Percentiles rank a stretch among this genome's conserved stretches.
These are phyloP conservation scores for Glyptemys insculpta DNA, from an alignment of 2,797 vertebrate species.

Conservation along the genomic window DNA sequence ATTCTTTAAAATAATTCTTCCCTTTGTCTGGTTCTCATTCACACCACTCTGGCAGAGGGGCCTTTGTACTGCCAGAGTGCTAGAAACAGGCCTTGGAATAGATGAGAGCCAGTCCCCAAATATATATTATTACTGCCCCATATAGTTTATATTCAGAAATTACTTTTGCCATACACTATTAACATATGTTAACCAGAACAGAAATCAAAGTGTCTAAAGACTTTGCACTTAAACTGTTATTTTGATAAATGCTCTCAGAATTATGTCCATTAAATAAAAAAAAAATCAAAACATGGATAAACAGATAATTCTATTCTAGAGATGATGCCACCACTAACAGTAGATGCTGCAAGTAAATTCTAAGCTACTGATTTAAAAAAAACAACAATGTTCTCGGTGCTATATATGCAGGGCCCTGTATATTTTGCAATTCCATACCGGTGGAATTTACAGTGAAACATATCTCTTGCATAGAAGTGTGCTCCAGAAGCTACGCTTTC, in stretches of 20 bases:
- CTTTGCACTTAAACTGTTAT: background rate
- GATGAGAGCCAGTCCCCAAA: background rate
- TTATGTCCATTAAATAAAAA: background rate
- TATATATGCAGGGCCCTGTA: background rate
- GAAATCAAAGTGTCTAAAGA: background rate
- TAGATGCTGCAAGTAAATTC: background rate
- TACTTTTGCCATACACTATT: background rate
- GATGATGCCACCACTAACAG: background rate
- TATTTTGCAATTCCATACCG: background rate
- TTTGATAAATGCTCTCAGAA: background rate
- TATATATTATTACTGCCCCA: background rate
- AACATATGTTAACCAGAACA: background rate
- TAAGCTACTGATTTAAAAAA: background rate
- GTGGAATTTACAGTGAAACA: background rate
- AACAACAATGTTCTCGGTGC: background rate
- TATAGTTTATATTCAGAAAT: background rate
- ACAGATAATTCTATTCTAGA: background rate
- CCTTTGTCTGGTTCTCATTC: background rate
- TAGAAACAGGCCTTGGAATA: background rate
- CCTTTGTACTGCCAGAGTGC: background rate
- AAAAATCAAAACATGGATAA: background rate
- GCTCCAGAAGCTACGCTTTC: background rate
- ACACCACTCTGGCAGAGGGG: background rate
- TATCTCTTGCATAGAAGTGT: accelerated
- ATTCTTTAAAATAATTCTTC: background rate